Conservation (phyloP, 1,140 invertebrate genomes). For the Zaprionus ghesquierei region DNA sequence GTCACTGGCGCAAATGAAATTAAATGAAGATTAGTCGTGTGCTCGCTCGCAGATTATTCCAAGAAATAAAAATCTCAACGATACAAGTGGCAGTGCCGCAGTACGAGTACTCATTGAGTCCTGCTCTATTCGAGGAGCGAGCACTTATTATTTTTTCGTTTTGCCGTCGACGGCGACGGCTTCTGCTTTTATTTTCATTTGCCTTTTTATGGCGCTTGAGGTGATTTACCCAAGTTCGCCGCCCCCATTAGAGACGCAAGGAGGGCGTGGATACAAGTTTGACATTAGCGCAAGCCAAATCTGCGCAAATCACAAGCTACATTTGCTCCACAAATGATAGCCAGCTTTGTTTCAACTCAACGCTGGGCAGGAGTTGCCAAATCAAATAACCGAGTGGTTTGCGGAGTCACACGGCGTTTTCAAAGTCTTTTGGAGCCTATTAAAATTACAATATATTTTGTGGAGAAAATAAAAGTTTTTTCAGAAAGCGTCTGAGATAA, state of each 20-base stretch:
- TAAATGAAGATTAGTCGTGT: constrained; percentile 81
- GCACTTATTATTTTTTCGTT: constrained; percentile 77
- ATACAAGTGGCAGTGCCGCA: constrained; percentile 17
- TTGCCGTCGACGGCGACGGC: constrained; percentile 41
- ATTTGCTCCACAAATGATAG: constrained; percentile 73
- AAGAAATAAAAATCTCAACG: constrained; percentile 74
- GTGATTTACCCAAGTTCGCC: constrained; percentile 69
- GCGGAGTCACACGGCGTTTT: neutral
- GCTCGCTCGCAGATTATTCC: constrained; percentile 74
- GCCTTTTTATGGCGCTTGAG: constrained; percentile 75
- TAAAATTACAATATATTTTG: neutral
- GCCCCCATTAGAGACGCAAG: constrained; percentile 9
- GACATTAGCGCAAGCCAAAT: constrained; percentile 52
- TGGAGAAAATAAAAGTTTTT: too few relatives aligned
- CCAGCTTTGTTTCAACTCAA: constrained; percentile 42
- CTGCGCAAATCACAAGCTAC: constrained; percentile 74
- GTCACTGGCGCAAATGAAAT: constrained; percentile 76
- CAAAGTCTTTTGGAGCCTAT: neutral
- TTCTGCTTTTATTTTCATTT: constrained; percentile 68
- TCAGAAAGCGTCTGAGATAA: too few relatives aligned
- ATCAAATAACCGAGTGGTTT: neutral
- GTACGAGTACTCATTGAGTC: constrained; percentile 14
- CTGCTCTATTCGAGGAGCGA: constrained; percentile 17
- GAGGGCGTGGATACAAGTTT: constrained; percentile 15
- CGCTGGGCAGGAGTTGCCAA: neutral